Conservation (phyloP, 2,888 invertebrate genomes). For the Lissocephala sabroskyi region DNA sequence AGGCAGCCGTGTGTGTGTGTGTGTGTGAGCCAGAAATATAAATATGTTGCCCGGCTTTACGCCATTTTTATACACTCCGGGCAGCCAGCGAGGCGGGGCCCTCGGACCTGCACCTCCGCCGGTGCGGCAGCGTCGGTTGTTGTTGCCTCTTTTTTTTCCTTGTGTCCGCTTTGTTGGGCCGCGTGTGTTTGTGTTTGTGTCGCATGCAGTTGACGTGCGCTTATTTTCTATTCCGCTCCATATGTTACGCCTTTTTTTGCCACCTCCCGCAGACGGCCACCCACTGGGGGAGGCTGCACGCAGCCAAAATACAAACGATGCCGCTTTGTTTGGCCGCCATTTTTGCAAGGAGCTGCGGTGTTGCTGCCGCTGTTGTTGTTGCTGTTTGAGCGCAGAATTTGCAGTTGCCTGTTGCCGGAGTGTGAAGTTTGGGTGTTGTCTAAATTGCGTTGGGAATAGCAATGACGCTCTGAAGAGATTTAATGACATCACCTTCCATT, state of each 20-base stretch:
- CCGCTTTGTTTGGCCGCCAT: conserved; percentile 34
- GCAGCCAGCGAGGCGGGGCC: conserved; percentile 13
- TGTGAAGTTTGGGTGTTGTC: conserved; percentile 59
- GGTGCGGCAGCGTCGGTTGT: no score
- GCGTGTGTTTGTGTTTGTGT: conserved; percentile 50
- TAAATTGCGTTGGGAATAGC: conserved; percentile 69
- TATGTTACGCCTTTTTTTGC: conserved; percentile 41
- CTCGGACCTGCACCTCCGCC: background rate
- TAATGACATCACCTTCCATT: conserved; percentile 59
- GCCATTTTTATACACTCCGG: conserved; percentile 47
- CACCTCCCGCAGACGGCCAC: conserved; percentile 5
- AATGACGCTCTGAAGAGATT: conserved; percentile 69
- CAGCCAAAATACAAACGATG: conserved; percentile 2
- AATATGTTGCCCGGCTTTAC: conserved; percentile 50
- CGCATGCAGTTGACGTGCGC: conserved; percentile 63
- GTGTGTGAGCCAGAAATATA: conserved; percentile 33
- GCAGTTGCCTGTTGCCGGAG: conserved; percentile 7
- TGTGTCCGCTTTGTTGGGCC: conserved; percentile 15
- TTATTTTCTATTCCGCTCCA: conserved; percentile 63
- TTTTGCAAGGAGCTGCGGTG: no score
- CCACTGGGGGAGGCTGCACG: background rate
- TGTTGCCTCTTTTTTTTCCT: background rate
- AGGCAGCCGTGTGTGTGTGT: conserved; percentile 12
- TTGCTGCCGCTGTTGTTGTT: conserved; percentile 7
- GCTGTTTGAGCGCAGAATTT: background rate